Conservation (phyloP, 2,797 vertebrate genomes). For the Xenops minutus region DNA sequence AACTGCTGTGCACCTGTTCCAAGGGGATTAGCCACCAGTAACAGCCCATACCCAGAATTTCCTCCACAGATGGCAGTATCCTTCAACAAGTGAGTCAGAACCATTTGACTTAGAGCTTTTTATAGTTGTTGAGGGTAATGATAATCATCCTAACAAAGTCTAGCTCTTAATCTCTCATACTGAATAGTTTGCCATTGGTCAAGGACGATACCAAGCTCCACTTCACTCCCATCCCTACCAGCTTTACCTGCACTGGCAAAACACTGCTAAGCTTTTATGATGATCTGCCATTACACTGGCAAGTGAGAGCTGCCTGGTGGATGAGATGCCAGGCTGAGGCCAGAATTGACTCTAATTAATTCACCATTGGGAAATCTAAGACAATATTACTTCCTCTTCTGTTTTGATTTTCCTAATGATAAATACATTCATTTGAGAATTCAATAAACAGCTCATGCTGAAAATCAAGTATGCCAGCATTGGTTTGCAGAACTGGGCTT, state of each 20-base stretch:
- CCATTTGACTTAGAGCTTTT: slow-evolving; percentile 54
- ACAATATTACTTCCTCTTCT: slow-evolving; percentile 32
- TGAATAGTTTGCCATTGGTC: not conserved
- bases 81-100: slow-evolving; percentile 57
- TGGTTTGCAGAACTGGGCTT: not conserved
- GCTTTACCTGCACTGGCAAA: not conserved
- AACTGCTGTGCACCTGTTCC: slow-evolving; percentile 27
- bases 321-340: slow-evolving; percentile 12
- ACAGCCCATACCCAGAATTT: slow-evolving; percentile 24
- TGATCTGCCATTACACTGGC: not conserved
- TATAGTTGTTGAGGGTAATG: slow-evolving; percentile 33
- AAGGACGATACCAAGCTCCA: not conserved
- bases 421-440: slow-evolving; percentile 26
- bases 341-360: slow-evolving; percentile 58
- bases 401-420: slow-evolving; percentile 36
- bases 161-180: not conserved
- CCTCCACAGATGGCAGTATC: slow-evolving; percentile 25
- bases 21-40: not conserved
- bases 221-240: not conserved
- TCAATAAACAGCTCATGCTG: slow-evolving; percentile 25
- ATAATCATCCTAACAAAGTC: slow-evolving; percentile 19
- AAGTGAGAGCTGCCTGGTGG: not conserved
- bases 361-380: slow-evolving; percentile 41
- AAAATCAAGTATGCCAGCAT: slow-evolving; percentile 1
- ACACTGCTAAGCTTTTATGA: not conserved